phyloP scores from a whole-genome alignment of 2,797 vertebrate species.

The Pelobates cultripes region DNA sequence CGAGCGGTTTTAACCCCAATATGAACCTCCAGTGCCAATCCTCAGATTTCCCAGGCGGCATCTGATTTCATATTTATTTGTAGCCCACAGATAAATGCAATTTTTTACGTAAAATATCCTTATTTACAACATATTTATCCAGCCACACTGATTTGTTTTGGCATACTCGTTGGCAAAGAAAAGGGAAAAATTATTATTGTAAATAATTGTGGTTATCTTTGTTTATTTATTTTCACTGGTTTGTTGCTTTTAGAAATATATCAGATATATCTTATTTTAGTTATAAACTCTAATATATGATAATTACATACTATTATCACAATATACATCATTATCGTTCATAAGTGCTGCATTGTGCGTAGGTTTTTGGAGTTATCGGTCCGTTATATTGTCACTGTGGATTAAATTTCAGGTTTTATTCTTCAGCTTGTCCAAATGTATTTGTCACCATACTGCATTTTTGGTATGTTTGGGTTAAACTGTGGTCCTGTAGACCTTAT shows the following conservation, averaged over 20 bases:
- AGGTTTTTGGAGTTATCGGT: not conserved
- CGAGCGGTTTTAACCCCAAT: too few species aligned
- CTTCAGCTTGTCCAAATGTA: conserved; percentile 14
- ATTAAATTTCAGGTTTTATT: conserved; percentile 13
- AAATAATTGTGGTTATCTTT: not conserved
- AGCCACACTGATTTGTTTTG: not conserved
- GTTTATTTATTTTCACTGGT: not conserved
- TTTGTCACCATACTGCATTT: not conserved
- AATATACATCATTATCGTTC: conserved; percentile 4
- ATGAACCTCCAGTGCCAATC: too few species aligned
- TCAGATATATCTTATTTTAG: not conserved
- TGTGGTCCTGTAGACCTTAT: not conserved
- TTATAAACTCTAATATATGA: not conserved
- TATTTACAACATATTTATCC: not conserved
- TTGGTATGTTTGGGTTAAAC: conserved; percentile 15
- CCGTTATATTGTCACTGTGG: conserved; percentile 22
- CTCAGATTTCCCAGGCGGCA: too few species aligned
- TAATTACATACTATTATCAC: conserved; percentile 26
- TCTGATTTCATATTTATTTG: not conserved
- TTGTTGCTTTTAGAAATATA: not conserved
- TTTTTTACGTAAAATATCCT: not conserved
- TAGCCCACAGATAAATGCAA: not conserved
- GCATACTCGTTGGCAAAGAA: not conserved
- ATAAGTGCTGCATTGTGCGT: not conserved
- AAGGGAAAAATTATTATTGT: not conserved